Base-by-base conservation (phyloP, 2,113 vertebrate species). In the Phaetusa simplex region DNA sequence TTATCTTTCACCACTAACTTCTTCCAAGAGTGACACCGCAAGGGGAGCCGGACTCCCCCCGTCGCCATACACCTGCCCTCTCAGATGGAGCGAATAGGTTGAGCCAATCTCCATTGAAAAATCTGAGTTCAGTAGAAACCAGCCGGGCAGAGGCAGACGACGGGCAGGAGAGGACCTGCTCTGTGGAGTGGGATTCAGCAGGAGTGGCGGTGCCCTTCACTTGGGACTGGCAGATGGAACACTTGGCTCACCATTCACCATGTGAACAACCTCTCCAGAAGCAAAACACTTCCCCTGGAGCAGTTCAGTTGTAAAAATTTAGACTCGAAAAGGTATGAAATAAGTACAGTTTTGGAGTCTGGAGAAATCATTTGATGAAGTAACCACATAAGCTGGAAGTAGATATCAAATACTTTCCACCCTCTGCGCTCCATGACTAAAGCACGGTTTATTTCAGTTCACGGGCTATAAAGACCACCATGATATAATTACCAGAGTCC, bases 11-110 rank as follows among this genome's bases (percentile, higher is more conserved):
- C 19, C 34, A 3, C 34, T 34, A 42, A 23, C 55, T 29, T 38
- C 55, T 18, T 18, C n/a, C 58, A 34, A 53, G 19, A 53, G 12
- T 21, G 18, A 20, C n/a, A 21, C 23, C 11, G 14, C 36, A 38
- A 38, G 55, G 16, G 40, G 17, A 23, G 38, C 38, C 19, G 45
- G 53, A 8, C 17, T 42, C n/a, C 52, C 26, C 36, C 52, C 45
- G 11, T 36, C 9, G 1, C 29, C 3, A 0, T 5, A 32, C 1
- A 0, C 23, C 24, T 42, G 43, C 43, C 30, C 2, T 24, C 72
- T 30, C 52, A 4, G 24, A 23, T 20, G 29, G 27, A 24, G 38
- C 5, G 14, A 52, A 29, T 1, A 67, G 14, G 18, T 19, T 38
- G n/a, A 36, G 30, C 20, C 21, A 43, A 26, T 11, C 18, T 34